A percentile compares a stretch with the other conserved stretches of the same genome.
These are phyloP conservation scores for Craseonycteris thonglongyai DNA, from an alignment of 2,113 vertebrate genomes.

Conservation along the genomic window DNA sequence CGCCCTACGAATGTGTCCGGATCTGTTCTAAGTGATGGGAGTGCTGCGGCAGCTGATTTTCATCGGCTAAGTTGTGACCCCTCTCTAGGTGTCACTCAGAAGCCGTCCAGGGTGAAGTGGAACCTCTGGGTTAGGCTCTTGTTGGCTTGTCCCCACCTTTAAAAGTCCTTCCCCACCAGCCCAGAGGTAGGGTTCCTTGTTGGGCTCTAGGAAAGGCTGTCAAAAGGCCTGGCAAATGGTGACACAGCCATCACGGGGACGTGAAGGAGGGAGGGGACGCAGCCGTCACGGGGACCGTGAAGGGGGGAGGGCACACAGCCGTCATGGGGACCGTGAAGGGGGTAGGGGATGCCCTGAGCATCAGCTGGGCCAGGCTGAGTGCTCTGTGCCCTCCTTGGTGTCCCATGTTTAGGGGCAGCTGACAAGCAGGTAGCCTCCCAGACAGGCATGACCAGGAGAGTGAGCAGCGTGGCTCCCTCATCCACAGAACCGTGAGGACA, in stretches of 20 bases:
- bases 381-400: rapidly evolving
- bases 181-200: neutral
- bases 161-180: neutral
- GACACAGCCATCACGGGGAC: neutral
- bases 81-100: neutral
- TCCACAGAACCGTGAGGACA: neutral
- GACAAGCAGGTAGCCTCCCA: neutral
- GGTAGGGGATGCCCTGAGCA: neutral
- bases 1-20: neutral
- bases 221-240: neutral
- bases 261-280: neutral
- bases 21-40: neutral
- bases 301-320: neutral
- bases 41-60: neutral
- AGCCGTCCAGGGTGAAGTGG: neutral
- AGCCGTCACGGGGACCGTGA: neutral
- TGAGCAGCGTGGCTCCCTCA: neutral
- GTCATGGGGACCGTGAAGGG: neutral
- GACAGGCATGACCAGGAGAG: neutral
- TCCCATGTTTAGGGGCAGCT: neutral
- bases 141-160: neutral
- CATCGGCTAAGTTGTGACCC: neutral
- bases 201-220: neutral
- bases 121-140: neutral
- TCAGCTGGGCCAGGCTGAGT: neutral